Percentiles rank a stretch among this genome's conserved stretches.
These are phyloP conservation scores for Apamea crenata DNA, from an alignment of 2,888 invertebrate genomes.

Conservation along the genomic window DNA sequence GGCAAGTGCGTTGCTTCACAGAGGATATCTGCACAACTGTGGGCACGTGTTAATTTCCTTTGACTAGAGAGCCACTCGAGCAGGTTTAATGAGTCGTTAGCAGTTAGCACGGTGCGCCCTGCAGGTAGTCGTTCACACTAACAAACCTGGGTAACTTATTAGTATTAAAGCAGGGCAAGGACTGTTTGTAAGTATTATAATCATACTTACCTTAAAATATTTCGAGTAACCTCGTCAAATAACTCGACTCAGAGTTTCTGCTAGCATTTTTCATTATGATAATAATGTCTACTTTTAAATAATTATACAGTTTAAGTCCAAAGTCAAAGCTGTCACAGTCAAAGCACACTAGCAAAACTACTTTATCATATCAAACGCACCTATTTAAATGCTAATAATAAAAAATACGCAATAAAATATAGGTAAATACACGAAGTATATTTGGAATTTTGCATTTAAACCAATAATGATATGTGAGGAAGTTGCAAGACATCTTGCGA, in stretches of 20 bases:
- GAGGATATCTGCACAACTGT: slow-evolving; percentile 13
- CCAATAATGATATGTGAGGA: slow-evolving; percentile 34
- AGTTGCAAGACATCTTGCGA: slow-evolving; percentile 39
- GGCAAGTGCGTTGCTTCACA: slow-evolving; percentile 20
- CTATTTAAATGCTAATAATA: slow-evolving; percentile 3
- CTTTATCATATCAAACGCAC: not conserved
- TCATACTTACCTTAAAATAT: not conserved
- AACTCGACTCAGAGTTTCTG: not conserved
- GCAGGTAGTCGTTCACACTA: not conserved
- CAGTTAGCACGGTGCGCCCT: not conserved
- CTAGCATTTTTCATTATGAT: not conserved
- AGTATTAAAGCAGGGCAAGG: not conserved
- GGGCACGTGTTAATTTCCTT: slow-evolving; percentile 12
- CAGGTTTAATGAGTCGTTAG: slow-evolving; percentile 13
- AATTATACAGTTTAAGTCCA: not conserved
- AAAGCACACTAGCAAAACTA: not conserved
- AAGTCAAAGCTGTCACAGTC: not conserved
- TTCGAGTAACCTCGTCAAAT: not conserved
- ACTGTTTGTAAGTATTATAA: slow-evolving; percentile 19
- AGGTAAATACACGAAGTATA: not conserved
- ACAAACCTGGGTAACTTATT: slow-evolving; percentile 4
- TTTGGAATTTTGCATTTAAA: not conserved
- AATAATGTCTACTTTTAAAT: not conserved
- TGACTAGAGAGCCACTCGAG: slow-evolving; percentile 10
- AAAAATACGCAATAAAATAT: not conserved